Evolutionary conservation across 2,888 invertebrate species (phyloP), one percentile per base, ranked within the genome.

Genomic region (Amphipyra tragopoginis): DNA sequence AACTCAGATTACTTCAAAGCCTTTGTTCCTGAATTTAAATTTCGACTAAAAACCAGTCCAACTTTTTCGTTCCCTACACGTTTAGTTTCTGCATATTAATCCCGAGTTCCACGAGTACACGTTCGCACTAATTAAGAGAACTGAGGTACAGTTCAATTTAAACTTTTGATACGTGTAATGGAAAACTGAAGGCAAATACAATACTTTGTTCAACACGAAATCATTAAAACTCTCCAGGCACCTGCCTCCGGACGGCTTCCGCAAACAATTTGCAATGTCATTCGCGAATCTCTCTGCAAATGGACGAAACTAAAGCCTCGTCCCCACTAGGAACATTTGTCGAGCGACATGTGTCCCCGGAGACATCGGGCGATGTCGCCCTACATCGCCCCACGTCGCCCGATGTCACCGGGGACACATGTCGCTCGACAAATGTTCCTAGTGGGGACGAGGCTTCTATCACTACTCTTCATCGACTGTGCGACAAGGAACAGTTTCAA

Each of bases 81-180:
- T 54, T 72, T 65, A 57, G 44, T 51, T 57, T 44, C 36, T 45
- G 49, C 36, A 50, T 40, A 49, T 68, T 42, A 55, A 61, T 57
- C 21, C 26, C 42, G 9, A n/a, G 21, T 49, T 53, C 15, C 11
- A 45, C 29, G 11, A 51, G 55, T 48, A 67, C 48, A 57, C 44
- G 26, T 42, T 29, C 14, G n/a, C n/a, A 58, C 49, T 68, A 65
- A 72, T 53, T 53, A 49, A 36, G 42, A 72, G 7, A 48, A 55
- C 29, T 29, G 29, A 29, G 29, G 7, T 29, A 29, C 29, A 29
- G 29, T 29, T 29, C 29, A 29, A 29, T 29, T 29, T 29, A 29
- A 29, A 29, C 11, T 51, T 34, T 8, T 14, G 13, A 26, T 52
- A 13, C 34, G 29, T 29, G 21, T 29, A 29, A 47, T 33, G 29